Evolutionary conservation across 2,113 vertebrate species (phyloP), one percentile per base, ranked within the genome.

Genomic region (Lophotis ruficrista): DNA sequence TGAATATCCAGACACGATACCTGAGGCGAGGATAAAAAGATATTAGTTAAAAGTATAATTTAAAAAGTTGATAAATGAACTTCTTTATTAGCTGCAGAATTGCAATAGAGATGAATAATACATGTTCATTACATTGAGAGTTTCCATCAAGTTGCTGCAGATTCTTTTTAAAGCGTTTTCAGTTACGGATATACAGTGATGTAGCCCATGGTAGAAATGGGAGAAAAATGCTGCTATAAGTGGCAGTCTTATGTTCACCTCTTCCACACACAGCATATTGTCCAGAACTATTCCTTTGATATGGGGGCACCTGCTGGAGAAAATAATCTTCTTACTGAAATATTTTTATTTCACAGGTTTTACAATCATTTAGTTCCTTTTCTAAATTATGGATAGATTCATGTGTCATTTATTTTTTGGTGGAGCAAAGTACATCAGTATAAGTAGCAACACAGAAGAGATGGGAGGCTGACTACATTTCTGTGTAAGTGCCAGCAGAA

Each of bases 221-320:
- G 38, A 79, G 33, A 37, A 82, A 88, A 69, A 57, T 11, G 30
- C 41, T 77, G 37, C 31, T 68, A 2, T 60, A 57, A 33, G 1
- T 43, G 33, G 27, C 50, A 50, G 28, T 28, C 22, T 69, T 43
- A 38, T 0, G 2, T 38, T 51, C 48, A 79, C 12, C 31, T 71
- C 21, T 75, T 82, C 57, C 54, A 37, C 1, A 3, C 6, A 19
- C 37, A 51, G 8, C 0, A 0, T 21, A 10, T 45, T 61, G 28
- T 37, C 14, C 66, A 48, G 18, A 61, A 48, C 38, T 24, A 31
- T 15, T 89, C 33, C 58, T 45, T 80, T 50, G 10, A 38, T 23
- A n/a, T 1, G 0, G 12, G 10, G 22, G 14, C 41, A 69, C 20
- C 31, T 90, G 48, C 17, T 83, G 30, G 18, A 66, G 18, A 66